phyloP scores from a whole-genome alignment of 2,113 vertebrate species.

The Lepus europaeus region DNA sequence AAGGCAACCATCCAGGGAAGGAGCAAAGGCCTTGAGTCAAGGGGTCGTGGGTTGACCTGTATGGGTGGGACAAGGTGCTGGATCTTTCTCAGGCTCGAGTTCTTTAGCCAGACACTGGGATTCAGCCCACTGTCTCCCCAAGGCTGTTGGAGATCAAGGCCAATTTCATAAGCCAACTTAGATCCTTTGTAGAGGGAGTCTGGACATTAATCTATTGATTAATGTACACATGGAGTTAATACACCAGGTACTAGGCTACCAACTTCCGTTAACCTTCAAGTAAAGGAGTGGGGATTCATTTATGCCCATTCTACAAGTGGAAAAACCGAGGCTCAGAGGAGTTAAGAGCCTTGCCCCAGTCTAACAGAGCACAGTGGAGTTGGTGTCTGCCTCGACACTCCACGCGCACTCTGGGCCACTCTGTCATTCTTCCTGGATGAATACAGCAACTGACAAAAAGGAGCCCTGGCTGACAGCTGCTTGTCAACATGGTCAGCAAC shows the following conservation, averaged over 20 bases:
- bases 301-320: neutral
- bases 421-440: neutral
- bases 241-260: neutral
- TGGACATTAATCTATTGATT: neutral
- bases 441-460: neutral
- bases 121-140: too few relatives aligned
- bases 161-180: neutral
- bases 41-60: rapidly evolving
- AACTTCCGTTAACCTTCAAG: neutral
- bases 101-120: neutral
- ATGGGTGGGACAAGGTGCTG: neutral
- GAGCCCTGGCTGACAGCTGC: neutral
- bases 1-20: neutral
- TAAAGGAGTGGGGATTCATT: neutral
- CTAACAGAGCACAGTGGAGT: neutral
- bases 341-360: neutral
- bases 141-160: neutral
- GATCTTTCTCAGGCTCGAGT: neutral
- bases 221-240: neutral
- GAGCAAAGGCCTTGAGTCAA: neutral
- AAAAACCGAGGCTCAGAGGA: neutral
- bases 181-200: neutral
- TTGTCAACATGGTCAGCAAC: neutral
- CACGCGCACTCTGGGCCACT: neutral
- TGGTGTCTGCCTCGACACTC: neutral